A percentile compares a stretch with the other conserved stretches of the same genome.
phyloP scores from a whole-genome alignment of 1,140 invertebrate species.

The Pseudomyrmex dendroicus region DNA sequence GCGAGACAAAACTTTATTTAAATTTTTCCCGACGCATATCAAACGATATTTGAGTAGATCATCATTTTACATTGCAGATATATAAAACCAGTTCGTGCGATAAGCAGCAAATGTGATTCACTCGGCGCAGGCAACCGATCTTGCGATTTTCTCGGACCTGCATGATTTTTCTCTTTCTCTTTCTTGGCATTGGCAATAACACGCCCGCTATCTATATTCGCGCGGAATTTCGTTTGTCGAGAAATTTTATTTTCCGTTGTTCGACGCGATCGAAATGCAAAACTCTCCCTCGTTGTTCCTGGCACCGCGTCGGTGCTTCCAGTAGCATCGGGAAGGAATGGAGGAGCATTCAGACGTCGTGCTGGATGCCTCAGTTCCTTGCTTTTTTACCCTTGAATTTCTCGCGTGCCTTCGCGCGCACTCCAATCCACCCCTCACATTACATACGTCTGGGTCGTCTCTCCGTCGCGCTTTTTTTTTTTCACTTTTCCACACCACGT shows the following conservation, averaged over 20 bases:
- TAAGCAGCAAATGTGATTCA: slow-evolving; percentile 41
- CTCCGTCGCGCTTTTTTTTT: not conserved
- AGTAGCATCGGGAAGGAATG: slow-evolving; percentile 19
- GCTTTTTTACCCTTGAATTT: slow-evolving; percentile 49
- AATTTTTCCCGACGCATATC: slow-evolving; percentile 8
- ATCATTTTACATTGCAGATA: slow-evolving; percentile 31
- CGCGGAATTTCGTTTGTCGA: slow-evolving; percentile 42
- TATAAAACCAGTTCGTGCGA: slow-evolving; percentile 3
- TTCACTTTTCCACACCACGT: not conserved
- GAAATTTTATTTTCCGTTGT: slow-evolving; percentile 66
- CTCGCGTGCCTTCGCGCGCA: not conserved
- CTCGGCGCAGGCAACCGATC: slow-evolving; percentile 34
- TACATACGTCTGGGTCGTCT: not conserved
- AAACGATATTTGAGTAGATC: not conserved
- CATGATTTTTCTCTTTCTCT: slow-evolving; percentile 12
- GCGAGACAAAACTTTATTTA: not conserved
- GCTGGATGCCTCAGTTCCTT: not conserved
- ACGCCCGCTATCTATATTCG: slow-evolving; percentile 44
- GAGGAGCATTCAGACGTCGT: slow-evolving; percentile 33
- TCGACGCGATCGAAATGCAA: slow-evolving; percentile 66
- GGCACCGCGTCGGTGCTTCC: slow-evolving; percentile 59
- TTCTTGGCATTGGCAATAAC: slow-evolving; percentile 35
- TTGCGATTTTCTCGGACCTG: slow-evolving; percentile 40
- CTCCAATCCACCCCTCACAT: not conserved
- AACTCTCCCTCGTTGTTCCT: slow-evolving; percentile 47